phyloP scores from a whole-genome alignment of 2,113 vertebrate species.

The Scatophagus argus region DNA sequence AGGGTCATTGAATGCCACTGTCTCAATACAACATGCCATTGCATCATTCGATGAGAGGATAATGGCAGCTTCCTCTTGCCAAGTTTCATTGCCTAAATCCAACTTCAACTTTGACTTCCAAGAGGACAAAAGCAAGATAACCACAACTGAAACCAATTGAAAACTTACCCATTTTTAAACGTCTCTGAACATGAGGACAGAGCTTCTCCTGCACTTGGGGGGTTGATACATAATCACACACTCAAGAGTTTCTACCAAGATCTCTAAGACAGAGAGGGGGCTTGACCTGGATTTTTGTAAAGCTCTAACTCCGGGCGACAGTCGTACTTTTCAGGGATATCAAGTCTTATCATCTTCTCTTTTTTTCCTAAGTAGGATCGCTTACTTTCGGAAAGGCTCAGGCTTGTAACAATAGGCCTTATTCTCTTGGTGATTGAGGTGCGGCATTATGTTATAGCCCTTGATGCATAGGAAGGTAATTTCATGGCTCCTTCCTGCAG shows the following conservation, averaged over 20 bases:
- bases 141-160: constrained; percentile 56
- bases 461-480: constrained; percentile 76
- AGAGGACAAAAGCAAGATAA: constrained; percentile 55
- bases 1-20: constrained; percentile 75
- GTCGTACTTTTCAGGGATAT: constrained; percentile 64
- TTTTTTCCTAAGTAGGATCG: constrained; percentile 60
- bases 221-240: constrained; percentile 73
- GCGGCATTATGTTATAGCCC: constrained; percentile 66
- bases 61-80: constrained; percentile 40
- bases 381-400: constrained; percentile 65
- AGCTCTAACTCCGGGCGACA: constrained; percentile 62
- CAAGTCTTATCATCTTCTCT: constrained; percentile 60
- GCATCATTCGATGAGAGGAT: constrained; percentile 33
- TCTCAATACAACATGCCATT: constrained; percentile 57
- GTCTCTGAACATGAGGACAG: constrained; percentile 29
- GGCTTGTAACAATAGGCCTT: constrained; percentile 67
- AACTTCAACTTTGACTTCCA: constrained; percentile 18
- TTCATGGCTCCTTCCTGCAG: constrained; percentile 80
- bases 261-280: constrained; percentile 49
- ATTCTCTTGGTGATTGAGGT: constrained; percentile 72
- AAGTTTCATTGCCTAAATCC: constrained; percentile 44
- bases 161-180: constrained; percentile 48
- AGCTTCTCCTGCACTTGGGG: constrained; percentile 47
- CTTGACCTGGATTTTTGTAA: constrained; percentile 77
- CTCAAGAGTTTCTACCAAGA: constrained; percentile 54